Evolutionary conservation across 1,140 invertebrate species (phyloP), one percentile per base, ranked within the genome.

Genomic region (Theocolax elegans): DNA sequence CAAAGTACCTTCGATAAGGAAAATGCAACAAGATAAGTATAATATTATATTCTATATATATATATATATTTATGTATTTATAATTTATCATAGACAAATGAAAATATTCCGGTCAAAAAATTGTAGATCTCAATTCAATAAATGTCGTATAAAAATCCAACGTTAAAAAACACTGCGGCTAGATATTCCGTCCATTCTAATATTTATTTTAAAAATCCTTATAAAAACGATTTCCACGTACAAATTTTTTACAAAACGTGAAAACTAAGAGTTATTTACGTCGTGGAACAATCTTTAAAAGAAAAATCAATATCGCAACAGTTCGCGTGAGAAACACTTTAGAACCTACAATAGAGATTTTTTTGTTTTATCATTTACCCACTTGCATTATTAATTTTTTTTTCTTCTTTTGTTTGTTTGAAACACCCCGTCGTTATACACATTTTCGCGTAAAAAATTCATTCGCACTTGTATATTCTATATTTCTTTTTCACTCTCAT

Each of bases 391-490:
- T 59, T 17, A 40, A 44, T 63, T 51, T 51, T 17, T 44, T 38
- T 67, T 19, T 48, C 31, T 67, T 56, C 53, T n/a, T 56, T 67
- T n/a, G 53, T 51, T 25, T 44, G 27, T 44, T 31, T 19, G 21
- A 53, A 62, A 42, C 48, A n/a, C 40, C 29, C 59, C 31, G 49
- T 62, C 38, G 17, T 70, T 63, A 63, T 63, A 46, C 59, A 67
- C 40, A 44, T 49, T 46, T 64, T 31, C 56, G 46, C 23, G 70
- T 60, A 72, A 67, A 66, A 60, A 79, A 76, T 76, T 60, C 75
- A 75, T 54, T 73, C 72, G 73, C 65, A 63, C 72, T 62, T 25
- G 58, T 54, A 56, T 56, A 38, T 65, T 56, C 66, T 70, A 66
- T 60, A 31, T 75, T 23, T 75, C 63, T 66, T 58, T 67, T 59